Percentiles rank a stretch among this genome's conserved stretches.
Evolutionary conservation across 2,888 invertebrate genomes (phyloP).

Genomic region (Callyntrura guangdongensis): DNA sequence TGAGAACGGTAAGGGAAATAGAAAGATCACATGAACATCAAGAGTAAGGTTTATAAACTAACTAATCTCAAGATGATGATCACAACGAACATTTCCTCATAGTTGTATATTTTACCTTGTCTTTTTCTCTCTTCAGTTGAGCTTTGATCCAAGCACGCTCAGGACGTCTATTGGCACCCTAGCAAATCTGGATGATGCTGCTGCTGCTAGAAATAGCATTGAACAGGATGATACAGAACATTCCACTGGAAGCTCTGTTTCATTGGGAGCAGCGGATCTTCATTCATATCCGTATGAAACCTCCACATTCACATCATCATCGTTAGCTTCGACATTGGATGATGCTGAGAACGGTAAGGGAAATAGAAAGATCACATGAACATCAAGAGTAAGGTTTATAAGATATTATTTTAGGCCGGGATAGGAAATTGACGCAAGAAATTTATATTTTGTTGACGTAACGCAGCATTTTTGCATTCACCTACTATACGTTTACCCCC

Average conservation of each 20-base stretch:
- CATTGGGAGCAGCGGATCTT: conserved; percentile 31
- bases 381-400: conserved; percentile 27
- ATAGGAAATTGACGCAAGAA: conserved; percentile 26
- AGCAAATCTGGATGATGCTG: conserved; percentile 44
- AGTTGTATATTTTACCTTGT: conserved; percentile 43
- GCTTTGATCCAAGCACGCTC: too few relatives aligned
- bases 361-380: not conserved
- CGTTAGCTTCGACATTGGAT: conserved; percentile 35
- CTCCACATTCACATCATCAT: conserved; percentile 55
- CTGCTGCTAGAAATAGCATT: not conserved
- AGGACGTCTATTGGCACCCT: conserved; percentile 34
- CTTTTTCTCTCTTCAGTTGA: conserved; percentile 55
- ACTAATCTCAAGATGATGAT: conserved; percentile 14
- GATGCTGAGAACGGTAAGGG: conserved; percentile 45
- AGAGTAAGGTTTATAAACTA: conserved; percentile 19
- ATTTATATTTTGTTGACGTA: conserved; percentile 3
- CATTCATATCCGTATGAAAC: conserved; percentile 49
- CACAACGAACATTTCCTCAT: conserved; percentile 48
- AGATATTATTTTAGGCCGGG: not conserved
- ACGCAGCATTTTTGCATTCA: conserved; percentile 12
- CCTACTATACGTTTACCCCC: not conserved
- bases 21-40: not conserved
- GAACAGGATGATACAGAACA: conserved; percentile 40
- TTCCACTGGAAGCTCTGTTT: conserved; percentile 48
- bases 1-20: conserved; percentile 54